phyloP scores from a whole-genome alignment of 2,888 invertebrate species.

The Patella pellucida region DNA sequence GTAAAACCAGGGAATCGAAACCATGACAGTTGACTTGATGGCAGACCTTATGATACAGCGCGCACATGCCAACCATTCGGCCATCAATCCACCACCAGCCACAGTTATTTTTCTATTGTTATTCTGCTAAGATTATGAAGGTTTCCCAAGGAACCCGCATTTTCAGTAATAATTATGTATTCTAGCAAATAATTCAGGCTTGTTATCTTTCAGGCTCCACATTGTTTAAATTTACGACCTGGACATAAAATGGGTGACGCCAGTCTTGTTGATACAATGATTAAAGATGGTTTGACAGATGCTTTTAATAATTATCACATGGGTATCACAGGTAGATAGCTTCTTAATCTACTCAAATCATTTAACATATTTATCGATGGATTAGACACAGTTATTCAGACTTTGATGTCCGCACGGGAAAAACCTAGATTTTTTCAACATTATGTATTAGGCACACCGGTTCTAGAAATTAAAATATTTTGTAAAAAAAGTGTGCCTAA shows the following conservation, averaged over 20 bases:
- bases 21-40: no score
- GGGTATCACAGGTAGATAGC: slow-evolving; percentile 80
- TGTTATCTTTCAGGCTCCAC: slow-evolving; percentile 75
- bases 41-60: no score
- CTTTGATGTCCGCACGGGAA: no score
- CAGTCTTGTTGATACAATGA: slow-evolving; percentile 78
- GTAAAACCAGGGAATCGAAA: no score
- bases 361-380: no score
- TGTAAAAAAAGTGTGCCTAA: no score
- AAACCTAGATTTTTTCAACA: no score
- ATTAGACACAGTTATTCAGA: no score
- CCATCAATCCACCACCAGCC: background rate
- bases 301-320: slow-evolving; percentile 82
- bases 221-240: slow-evolving; percentile 77
- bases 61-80: no score
- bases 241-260: slow-evolving; percentile 80
- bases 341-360: background rate
- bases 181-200: no score
- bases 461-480: no score
- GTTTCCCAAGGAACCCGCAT: background rate
- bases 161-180: background rate
- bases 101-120: slow-evolving; percentile 4
- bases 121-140: background rate
- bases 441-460: no score
- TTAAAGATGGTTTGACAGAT: slow-evolving; percentile 77